A percentile compares a stretch with the other conserved stretches of the same genome.
Conservation (phyloP, 2,797 vertebrate genomes). For the Hoplostethus atlanticus region DNA sequence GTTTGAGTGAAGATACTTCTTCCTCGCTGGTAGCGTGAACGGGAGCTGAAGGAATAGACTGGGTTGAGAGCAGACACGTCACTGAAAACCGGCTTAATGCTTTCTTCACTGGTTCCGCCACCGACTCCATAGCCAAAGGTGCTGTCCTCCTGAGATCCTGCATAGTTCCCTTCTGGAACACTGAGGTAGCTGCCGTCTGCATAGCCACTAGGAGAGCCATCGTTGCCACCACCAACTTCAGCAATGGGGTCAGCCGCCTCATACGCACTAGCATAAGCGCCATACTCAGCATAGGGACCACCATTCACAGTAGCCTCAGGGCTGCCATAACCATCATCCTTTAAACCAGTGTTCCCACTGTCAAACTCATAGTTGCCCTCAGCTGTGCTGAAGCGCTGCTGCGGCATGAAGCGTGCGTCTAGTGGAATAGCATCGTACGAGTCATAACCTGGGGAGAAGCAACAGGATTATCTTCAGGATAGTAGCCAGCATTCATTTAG, state of each 20-base stretch:
- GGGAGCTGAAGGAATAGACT: slow-evolving; percentile 29
- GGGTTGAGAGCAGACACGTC: slow-evolving; percentile 43
- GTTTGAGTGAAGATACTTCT: slow-evolving; percentile 6
- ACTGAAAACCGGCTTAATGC: slow-evolving; percentile 30
- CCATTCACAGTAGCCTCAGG: no score
- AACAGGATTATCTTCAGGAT: background rate
- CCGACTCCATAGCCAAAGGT: background rate
- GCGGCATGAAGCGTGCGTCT: background rate
- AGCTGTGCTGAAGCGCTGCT: background rate
- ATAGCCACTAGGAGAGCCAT: background rate
- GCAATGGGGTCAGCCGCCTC: no score
- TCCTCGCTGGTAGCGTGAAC: slow-evolving; percentile 46
- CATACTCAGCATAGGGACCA: no score
- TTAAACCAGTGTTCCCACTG: background rate
- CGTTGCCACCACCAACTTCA: background rate
- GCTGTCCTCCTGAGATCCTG: background rate
- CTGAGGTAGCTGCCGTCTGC: background rate
- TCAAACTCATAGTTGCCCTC: background rate
- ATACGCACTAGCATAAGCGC: no score
- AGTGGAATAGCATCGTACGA: background rate
- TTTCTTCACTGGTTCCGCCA: background rate
- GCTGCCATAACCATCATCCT: background rate
- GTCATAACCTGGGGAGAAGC: background rate
- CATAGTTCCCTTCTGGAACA: background rate
- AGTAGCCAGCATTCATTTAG: background rate